phyloP scores from a whole-genome alignment of 2,113 vertebrate species.

The Atrichornis clamosus region DNA sequence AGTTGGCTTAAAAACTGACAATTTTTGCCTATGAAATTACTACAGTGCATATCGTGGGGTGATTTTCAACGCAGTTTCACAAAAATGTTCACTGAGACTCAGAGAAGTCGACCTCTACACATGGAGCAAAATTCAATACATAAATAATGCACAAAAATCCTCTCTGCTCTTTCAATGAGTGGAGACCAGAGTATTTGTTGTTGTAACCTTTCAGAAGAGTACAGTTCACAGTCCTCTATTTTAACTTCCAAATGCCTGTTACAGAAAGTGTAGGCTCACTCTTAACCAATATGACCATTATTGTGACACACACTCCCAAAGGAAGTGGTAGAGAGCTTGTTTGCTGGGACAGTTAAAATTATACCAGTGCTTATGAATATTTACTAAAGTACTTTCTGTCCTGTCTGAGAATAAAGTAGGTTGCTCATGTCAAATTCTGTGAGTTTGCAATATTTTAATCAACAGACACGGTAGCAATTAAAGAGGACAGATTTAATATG shows the following conservation, averaged over 20 bases:
- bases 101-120: background rate
- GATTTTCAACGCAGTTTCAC: background rate
- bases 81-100: background rate
- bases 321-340: background rate
- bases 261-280: background rate
- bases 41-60: background rate
- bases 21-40: background rate
- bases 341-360: conserved; percentile 23
- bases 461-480: background rate
- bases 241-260: background rate
- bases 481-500: conserved; percentile 6
- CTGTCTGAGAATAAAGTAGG: background rate
- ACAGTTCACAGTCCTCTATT: background rate
- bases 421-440: background rate
- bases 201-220: background rate
- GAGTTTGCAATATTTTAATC: background rate
- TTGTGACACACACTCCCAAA: background rate
- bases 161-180: background rate
- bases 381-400: background rate
- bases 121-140: background rate
- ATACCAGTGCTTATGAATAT: background rate
- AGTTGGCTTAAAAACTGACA: background rate
- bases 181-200: background rate
- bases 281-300: background rate
- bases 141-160: background rate